Base-by-base conservation (phyloP, 2,797 vertebrate genomes). In the Uromys caudimaculatus region DNA sequence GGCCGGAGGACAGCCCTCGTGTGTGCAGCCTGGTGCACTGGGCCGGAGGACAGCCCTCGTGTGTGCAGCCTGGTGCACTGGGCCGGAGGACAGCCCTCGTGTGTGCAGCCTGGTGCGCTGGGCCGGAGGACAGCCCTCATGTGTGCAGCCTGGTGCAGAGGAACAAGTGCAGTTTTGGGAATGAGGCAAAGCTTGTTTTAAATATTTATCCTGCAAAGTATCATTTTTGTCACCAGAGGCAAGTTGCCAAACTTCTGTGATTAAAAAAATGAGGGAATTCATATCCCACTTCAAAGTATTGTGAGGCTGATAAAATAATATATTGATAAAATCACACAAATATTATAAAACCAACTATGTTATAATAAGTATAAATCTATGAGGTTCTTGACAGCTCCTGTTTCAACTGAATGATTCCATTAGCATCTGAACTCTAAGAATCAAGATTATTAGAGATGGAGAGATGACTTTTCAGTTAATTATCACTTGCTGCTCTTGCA, bases 211-310 rank as follows among this genome's bases (percentile, higher is more conserved):
- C 38, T 56, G 78, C 14, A 95, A 96, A 94, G 12, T 60, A 29
- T 81, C 62, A 47, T 54, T 83, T 85, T 83, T 54, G 35, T 23
- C 13, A 82, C 73, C 78, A 52, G 52, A 95, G 24, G 75, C 73
- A 96, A 60, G 44, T 83, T 73, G 32, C 17, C 38, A 44, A 91
- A 84, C 76, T 92, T 94, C 81, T 94, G 56, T 75, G 89, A 95
- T 67, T n/a, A n/a, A 94, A 88, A 73, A 96, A 93, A 95, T 52
- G 50, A 91, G 41, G 19, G 77, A 93, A 92, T 87, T 89, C 13
- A 83, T 93, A 38, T 2, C 2, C 67, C 71, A 91, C 19, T 2
- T 92, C 27, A 78, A 50, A 89, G 44, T 21, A 44, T 69, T 4
- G 38, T 86, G 89, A 38, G 82, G 7, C 21, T 90, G 29, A 92